These are phyloP conservation scores for Leptinotarsa rubiginosa DNA, from an alignment of 2,888 invertebrate genomes.

Conservation along the genomic window DNA sequence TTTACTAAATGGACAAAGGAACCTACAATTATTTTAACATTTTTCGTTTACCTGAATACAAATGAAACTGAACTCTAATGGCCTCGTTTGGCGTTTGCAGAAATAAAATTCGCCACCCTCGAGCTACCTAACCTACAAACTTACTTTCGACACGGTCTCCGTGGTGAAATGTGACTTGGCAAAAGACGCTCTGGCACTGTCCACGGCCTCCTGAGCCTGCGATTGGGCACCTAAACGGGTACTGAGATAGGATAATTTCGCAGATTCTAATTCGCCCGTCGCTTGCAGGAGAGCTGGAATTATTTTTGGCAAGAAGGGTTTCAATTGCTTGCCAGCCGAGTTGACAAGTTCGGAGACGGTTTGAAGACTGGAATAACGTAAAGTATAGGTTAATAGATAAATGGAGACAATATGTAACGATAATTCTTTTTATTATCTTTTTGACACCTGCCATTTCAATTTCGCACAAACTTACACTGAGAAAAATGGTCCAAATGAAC, in stretches of 20 bases:
- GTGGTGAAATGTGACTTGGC: constrained; percentile 89
- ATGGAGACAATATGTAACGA: too few species aligned
- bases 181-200: constrained; percentile 82
- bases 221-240: constrained; percentile 76
- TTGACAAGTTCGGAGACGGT: constrained; percentile 88
- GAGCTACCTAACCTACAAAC: constrained; percentile 21
- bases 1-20: too few species aligned
- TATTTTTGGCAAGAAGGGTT: constrained; percentile 83
- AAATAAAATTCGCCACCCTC: background rate
- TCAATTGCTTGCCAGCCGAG: constrained; percentile 81
- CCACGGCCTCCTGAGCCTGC: constrained; percentile 80
- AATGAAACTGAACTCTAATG: background rate
- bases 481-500: background rate
- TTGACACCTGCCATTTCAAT: too few species aligned
- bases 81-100: background rate
- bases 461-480: too few species aligned
- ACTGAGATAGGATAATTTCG: constrained; percentile 83
- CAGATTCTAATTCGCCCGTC: constrained; percentile 87
- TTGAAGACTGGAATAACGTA: constrained; percentile 72
- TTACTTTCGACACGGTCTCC: constrained; percentile 85
- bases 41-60: too few species aligned
- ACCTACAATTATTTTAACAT: too few species aligned
- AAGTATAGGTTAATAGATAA: too few species aligned
- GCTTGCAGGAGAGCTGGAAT: constrained; percentile 88
- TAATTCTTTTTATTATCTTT: too few species aligned